A percentile compares a stretch with the other conserved stretches of the same genome.
Evolutionary conservation across 1,140 invertebrate species (phyloP).

Genomic region (Lordiphosa clarofinis): DNA sequence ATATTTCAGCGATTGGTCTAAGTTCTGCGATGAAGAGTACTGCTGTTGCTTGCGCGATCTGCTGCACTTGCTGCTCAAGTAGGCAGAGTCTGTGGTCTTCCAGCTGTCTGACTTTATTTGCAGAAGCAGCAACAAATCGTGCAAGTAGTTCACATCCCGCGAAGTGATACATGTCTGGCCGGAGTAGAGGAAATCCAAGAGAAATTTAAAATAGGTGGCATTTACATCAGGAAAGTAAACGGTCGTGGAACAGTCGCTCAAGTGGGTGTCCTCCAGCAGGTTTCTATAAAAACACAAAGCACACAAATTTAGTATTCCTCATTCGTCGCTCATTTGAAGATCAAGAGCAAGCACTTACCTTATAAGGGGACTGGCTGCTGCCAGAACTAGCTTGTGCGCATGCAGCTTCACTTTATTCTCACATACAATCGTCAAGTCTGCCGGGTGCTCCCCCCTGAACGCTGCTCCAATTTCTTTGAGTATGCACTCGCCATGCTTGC

Average conservation of each 20-base stretch:
- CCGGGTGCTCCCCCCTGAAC: constrained; percentile 89
- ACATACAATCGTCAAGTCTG: constrained; percentile 90
- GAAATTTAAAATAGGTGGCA: constrained; percentile 87
- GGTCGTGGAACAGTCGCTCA: constrained; percentile 85
- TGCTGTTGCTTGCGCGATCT: constrained; percentile 78
- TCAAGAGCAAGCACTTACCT: constrained; percentile 76
- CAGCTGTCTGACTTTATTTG: constrained; percentile 89
- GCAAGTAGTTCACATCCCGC: constrained; percentile 88
- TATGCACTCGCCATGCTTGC: constrained; percentile 93
- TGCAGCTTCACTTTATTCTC: constrained; percentile 87
- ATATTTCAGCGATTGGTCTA: constrained; percentile 62
- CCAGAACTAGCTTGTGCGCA: constrained; percentile 90
- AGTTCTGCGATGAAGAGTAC: constrained; percentile 44
- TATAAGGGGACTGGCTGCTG: constrained; percentile 90
- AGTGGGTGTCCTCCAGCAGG: constrained; percentile 86
- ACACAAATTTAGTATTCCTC: background rate
- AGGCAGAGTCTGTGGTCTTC: constrained; percentile 81
- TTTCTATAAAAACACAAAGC: constrained; percentile 73
- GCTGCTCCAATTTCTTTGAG: constrained; percentile 91
- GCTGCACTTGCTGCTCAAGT: constrained; percentile 56
- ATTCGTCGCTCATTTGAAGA: background rate
- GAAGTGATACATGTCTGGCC: constrained; percentile 91
- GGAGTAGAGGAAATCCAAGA: constrained; percentile 91
- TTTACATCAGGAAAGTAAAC: constrained; percentile 90
- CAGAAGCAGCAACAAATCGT: constrained; percentile 89